Evolutionary conservation across 2,888 invertebrate genomes (phyloP), one percentile per base, ranked within the genome.

Genomic region (Strigamia maritima): DNA sequence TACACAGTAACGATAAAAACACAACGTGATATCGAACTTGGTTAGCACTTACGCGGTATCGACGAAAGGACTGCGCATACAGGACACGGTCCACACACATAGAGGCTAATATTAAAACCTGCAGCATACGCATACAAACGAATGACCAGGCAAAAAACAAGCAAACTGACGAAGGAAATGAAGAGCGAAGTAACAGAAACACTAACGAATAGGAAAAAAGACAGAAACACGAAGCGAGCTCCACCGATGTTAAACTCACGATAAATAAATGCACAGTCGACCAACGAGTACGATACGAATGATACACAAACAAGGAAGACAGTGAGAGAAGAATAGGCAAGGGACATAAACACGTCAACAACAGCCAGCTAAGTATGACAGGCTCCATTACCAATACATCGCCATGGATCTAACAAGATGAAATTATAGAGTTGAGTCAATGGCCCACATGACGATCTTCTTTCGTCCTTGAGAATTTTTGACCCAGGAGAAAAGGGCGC

Each of bases 401-500:
- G 19, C 60, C 60, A 6, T 60, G 22, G 60, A 44, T 44, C 16
- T n/a, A 22, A 22, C n/a, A 6, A 54, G 22, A 35, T 35, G 35
- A 35, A 8, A 54, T n/a, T 16, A 54, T 10, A 4, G 28, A 26
- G 26, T 26, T 26, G 24, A 70, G 70, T 26, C 70, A 28, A 26
- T 70, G 70, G 26, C 70, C 70, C 70, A 70, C 70, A 70, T 70
- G 70, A 70, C 70, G 70, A 26, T 70, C 70, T 28, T 28, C 26
- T 70, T 70, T 70, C 70, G 70, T 70, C 70, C 70, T 70, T 70
- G 70, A 70, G 70, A 28, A 26, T 70, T 70, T 70, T 70, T 70
- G 70, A 70, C 70, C 70, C 28, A 70, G 70, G 70, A 28, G 70
- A 70, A 70, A 70, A 70, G 70, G 70, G 70, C 70, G 70, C 70